Conservation (phyloP, 2,797 vertebrate species). For the Phalloptychus januarius region DNA sequence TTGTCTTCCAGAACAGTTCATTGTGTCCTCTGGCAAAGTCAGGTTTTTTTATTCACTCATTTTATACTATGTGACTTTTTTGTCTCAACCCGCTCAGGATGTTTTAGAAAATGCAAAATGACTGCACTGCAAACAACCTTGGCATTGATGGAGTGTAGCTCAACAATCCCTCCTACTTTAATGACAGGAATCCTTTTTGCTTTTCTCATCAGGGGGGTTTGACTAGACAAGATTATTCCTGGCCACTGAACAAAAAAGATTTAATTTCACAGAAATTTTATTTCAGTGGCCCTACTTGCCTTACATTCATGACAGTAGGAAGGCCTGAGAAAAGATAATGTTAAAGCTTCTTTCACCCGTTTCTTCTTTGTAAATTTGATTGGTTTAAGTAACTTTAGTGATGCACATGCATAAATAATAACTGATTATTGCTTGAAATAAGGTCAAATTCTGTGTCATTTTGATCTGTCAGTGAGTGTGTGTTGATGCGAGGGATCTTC, state of each 20-base stretch:
- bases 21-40: neutral
- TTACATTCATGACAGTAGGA: neutral
- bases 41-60: neutral
- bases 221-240: neutral
- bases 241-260: neutral
- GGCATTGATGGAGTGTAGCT: neutral
- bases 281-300: neutral
- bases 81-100: neutral
- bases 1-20: neutral
- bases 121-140: neutral
- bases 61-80: neutral
- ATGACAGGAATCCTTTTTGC: neutral
- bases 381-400: neutral
- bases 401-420: neutral
- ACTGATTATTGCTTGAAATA: constrained; percentile 9
- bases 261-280: neutral
- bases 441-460: constrained; percentile 19
- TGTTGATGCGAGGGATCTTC: constrained; percentile 74
- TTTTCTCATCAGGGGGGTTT: neutral
- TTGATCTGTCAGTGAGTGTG: constrained; percentile 48
- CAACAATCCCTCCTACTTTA: neutral
- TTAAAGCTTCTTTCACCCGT: neutral
- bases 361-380: neutral
- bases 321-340: neutral
- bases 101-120: neutral